phyloP scores from a whole-genome alignment of 92 coral and sea anemone genomes.

The Zoanthus solanderi region DNA sequence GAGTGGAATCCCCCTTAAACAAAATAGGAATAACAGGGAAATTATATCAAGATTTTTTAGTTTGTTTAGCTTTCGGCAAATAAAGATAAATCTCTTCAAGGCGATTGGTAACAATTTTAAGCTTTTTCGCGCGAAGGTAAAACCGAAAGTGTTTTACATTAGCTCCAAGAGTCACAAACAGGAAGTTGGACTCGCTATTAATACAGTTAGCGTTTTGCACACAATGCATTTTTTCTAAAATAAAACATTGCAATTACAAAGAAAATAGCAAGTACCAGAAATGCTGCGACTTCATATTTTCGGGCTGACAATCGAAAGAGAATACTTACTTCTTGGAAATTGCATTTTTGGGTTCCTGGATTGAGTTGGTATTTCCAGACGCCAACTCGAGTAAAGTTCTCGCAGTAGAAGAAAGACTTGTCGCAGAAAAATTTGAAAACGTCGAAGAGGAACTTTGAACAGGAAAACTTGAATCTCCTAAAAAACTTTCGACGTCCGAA shows the following conservation, averaged over 20 bases:
- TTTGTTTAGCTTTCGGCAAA: not conserved
- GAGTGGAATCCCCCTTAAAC: slow-evolving; percentile 46
- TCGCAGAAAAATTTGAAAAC: slow-evolving; percentile 18
- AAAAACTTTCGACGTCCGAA: not conserved
- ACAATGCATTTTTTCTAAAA: not conserved
- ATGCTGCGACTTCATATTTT: not conserved
- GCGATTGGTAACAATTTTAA: not conserved
- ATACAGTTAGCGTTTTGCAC: not conserved
- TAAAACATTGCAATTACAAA: not conserved
- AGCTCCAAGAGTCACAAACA: slow-evolving; percentile 14
- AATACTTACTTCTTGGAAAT: slow-evolving; percentile 38
- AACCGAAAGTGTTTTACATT: not conserved
- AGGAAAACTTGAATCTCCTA: slow-evolving; percentile 2
- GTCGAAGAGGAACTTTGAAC: slow-evolving; percentile 18
- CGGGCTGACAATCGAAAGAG: not conserved
- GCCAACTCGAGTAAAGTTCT: slow-evolving; percentile 36
- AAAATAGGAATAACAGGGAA: not conserved
- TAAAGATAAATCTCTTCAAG: not conserved
- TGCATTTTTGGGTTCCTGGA: slow-evolving; percentile 9
- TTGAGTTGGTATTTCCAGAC: not conserved
- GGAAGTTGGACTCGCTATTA: slow-evolving; percentile 32
- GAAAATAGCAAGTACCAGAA: not conserved
- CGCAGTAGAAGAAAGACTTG: slow-evolving; percentile 31
- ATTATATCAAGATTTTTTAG: not conserved
- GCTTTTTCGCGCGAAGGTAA: not conserved